Evolutionary conservation across 2,113 vertebrate genomes (phyloP).

Genomic region (Alces alces): DNA sequence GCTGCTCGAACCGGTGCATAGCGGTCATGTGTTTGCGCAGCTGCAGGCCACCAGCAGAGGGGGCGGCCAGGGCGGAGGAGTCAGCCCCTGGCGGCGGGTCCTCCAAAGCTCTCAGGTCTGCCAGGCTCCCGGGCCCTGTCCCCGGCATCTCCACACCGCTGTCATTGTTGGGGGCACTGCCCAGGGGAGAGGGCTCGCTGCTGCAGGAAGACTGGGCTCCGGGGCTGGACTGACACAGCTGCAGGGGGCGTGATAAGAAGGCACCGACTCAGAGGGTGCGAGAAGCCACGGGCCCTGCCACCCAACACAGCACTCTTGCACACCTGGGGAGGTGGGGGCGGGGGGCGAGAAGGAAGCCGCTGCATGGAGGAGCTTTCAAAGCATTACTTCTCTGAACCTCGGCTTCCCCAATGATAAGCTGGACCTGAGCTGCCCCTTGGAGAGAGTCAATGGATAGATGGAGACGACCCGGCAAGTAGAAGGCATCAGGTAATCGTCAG

Average conservation of each 20-base stretch:
- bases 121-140: constrained; percentile 96
- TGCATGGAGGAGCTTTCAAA: neutral
- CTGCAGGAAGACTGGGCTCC: constrained; percentile 96
- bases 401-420: neutral
- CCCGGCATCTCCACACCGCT: constrained; percentile 97
- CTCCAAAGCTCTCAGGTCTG: constrained; percentile 92
- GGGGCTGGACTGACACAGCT: constrained; percentile 99
- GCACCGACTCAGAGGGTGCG: neutral
- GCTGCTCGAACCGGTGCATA: constrained; percentile 92
- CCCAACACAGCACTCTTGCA: neutral
- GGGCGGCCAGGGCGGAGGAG: constrained; percentile 87
- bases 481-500: neutral
- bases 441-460: neutral
- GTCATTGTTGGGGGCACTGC: constrained; percentile 96
- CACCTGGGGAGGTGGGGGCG: neutral
- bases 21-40: constrained; percentile 89
- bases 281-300: neutral
- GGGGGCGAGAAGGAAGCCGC: neutral
- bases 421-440: neutral
- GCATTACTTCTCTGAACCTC: neutral
- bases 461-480: neutral
- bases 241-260: constrained; percentile 5
- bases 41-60: constrained; percentile 89
- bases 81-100: constrained; percentile 89
- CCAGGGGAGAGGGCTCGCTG: constrained; percentile 97